These are phyloP conservation scores for Aphelocoma californica DNA, from an alignment of 2,797 vertebrate genomes.

Conservation along the genomic window DNA sequence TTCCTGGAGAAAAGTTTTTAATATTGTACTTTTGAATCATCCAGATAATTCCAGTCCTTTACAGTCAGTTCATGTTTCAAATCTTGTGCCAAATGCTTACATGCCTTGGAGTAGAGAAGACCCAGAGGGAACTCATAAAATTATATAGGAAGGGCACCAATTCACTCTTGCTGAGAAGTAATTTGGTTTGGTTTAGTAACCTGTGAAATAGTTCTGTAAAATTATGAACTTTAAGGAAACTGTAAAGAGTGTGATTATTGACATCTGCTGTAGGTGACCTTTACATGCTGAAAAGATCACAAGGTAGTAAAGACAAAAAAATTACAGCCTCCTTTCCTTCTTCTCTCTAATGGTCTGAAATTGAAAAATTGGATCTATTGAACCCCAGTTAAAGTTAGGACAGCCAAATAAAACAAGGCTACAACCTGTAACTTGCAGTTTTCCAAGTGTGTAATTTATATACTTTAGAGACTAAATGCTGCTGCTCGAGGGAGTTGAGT, in stretches of 20 bases:
- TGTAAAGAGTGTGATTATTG: constrained; percentile 59
- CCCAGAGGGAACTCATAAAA: constrained; percentile 49
- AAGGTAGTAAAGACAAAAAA: constrained; percentile 55
- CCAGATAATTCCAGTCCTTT: constrained; percentile 36
- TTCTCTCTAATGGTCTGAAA: constrained; percentile 51
- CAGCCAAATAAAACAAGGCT: constrained; percentile 49
- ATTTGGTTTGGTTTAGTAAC: constrained; percentile 65
- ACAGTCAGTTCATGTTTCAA: constrained; percentile 40
- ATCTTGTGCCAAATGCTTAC: constrained; percentile 24
- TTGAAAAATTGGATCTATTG: constrained; percentile 52
- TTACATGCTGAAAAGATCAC: constrained; percentile 66
- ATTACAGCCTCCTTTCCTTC: constrained; percentile 52
- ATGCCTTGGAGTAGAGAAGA: constrained; percentile 16
- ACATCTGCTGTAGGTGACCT: constrained; percentile 50
- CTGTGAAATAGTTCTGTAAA: constrained; percentile 63
- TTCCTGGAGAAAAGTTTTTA: not conserved
- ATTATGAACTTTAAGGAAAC: constrained; percentile 61
- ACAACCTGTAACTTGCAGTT: constrained; percentile 32
- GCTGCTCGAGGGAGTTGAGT: not conserved
- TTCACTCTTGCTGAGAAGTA: constrained; percentile 61
- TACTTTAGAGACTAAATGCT: constrained; percentile 31
- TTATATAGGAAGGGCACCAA: constrained; percentile 63
- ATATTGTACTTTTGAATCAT: constrained; percentile 8
- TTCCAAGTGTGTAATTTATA: constrained; percentile 49
- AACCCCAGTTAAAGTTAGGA: constrained; percentile 44